phyloP scores from a whole-genome alignment of 2,797 vertebrate genomes.

The Graptemys geographica region DNA sequence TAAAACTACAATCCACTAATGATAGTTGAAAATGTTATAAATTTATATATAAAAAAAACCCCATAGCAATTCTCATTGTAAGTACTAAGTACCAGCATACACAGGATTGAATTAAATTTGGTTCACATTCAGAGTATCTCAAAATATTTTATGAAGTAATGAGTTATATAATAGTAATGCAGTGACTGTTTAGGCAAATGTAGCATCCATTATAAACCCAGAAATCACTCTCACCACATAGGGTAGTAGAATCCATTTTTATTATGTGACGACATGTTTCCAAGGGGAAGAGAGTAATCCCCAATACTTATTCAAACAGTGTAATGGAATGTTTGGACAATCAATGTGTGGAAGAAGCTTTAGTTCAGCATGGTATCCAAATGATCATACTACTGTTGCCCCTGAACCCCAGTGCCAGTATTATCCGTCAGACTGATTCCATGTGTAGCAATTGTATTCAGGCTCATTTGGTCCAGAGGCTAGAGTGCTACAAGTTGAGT shows the following conservation, averaged over 20 bases:
- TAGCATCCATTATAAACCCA: background rate
- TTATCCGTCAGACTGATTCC: background rate
- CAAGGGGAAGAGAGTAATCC: background rate
- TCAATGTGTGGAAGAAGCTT: background rate
- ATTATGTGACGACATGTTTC: background rate
- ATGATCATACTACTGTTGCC: background rate
- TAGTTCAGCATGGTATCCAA: background rate
- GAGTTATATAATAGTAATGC: background rate
- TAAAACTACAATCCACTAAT: background rate
- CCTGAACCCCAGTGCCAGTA: background rate
- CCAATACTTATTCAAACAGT: background rate
- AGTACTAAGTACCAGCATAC: background rate
- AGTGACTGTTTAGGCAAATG: background rate
- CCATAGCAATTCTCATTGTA: background rate
- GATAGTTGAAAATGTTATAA: background rate
- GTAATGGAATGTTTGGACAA: background rate
- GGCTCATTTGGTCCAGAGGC: background rate
- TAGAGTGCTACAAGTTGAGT: background rate
- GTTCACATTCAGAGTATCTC: background rate
- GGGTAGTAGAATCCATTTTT: background rate
- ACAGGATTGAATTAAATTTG: background rate
- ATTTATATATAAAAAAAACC: background rate
- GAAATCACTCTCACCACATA: background rate
- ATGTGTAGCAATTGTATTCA: background rate
- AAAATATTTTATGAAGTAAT: background rate